Percentiles rank a stretch among this genome's conserved stretches.
phyloP scores from a whole-genome alignment of 2,113 vertebrate genomes.

The Balaenoptera acutorostrata region DNA sequence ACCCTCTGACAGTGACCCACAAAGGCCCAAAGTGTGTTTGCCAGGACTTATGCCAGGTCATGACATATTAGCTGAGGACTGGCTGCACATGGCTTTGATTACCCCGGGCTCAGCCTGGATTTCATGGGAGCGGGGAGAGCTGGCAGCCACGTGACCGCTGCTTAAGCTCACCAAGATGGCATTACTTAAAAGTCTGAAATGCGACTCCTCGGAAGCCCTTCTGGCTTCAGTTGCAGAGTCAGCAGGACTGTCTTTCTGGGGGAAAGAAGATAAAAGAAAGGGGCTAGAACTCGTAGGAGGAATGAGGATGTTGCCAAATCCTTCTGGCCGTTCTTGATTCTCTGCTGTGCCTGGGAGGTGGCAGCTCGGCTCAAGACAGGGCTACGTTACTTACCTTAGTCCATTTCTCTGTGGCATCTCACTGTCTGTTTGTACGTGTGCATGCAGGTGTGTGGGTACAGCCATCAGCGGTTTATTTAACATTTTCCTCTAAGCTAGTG shows the following conservation, averaged over 20 bases:
- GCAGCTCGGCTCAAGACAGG: not conserved
- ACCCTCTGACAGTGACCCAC: not conserved
- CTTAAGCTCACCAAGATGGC: not conserved
- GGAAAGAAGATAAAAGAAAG: not conserved
- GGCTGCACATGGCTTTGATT: not conserved
- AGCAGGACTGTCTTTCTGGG: not conserved
- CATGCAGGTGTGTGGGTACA: rapidly evolving
- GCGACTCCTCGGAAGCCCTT: not conserved
- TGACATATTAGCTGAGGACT: not conserved
- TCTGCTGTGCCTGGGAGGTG: not conserved
- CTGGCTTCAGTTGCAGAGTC: not conserved
- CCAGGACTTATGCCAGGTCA: not conserved
- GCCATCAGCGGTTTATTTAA: not conserved
- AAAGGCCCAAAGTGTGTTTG: not conserved
- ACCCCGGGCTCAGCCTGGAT: not conserved
- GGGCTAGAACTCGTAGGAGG: not conserved
- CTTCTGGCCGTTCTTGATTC: not conserved
- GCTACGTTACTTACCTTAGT: not conserved
- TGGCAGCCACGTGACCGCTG: not conserved
- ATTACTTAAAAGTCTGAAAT: not conserved
- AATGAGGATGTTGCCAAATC: not conserved
- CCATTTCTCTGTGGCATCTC: not conserved
- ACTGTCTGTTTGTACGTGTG: rapidly evolving
- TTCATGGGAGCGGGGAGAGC: not conserved
- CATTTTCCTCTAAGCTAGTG: not conserved